phyloP scores from a whole-genome alignment of 1,140 invertebrate genomes.

The Drosophila yakuba region DNA sequence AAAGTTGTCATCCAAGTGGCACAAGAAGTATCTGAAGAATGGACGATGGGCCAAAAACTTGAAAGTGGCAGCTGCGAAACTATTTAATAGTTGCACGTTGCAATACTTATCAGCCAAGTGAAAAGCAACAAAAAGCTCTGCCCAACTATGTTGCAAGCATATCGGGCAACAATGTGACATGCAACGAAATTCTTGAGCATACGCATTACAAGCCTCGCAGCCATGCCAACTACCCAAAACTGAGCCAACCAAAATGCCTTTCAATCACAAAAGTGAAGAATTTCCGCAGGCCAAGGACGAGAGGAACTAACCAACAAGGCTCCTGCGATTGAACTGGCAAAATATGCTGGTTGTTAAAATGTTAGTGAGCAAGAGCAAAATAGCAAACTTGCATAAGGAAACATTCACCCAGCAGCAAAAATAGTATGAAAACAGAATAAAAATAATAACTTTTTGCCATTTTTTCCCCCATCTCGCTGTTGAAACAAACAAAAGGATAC shows the following conservation, averaged over 20 bases:
- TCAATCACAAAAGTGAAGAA: conserved; percentile 50
- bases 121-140: conserved; percentile 21
- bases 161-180: conserved; percentile 70
- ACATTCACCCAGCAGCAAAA: conserved; percentile 51
- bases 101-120: conserved; percentile 56
- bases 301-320: not conserved
- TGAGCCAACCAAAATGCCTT: conserved; percentile 46
- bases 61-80: conserved; percentile 66
- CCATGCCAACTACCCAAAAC: not conserved
- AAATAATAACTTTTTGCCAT: conserved; percentile 12
- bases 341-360: conserved; percentile 12
- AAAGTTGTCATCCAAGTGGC: conserved; percentile 49
- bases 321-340: conserved; percentile 45
- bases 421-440: conserved; percentile 19
- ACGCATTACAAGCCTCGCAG: conserved; percentile 34
- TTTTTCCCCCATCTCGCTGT: not conserved
- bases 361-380: conserved; percentile 1
- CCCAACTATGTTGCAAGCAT: conserved; percentile 57
- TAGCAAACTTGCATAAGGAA: conserved; percentile 36
- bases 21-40: conserved; percentile 38
- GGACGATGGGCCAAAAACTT: conserved; percentile 48
- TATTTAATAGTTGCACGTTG: conserved; percentile 76
- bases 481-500: conserved; percentile 44
- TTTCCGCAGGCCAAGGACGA: conserved; percentile 17
- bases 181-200: conserved; percentile 60